Percentiles rank a stretch among this genome's conserved stretches.
Conservation (phyloP, 1,140 invertebrate genomes). For the Carcinoscorpius rotundicauda region DNA sequence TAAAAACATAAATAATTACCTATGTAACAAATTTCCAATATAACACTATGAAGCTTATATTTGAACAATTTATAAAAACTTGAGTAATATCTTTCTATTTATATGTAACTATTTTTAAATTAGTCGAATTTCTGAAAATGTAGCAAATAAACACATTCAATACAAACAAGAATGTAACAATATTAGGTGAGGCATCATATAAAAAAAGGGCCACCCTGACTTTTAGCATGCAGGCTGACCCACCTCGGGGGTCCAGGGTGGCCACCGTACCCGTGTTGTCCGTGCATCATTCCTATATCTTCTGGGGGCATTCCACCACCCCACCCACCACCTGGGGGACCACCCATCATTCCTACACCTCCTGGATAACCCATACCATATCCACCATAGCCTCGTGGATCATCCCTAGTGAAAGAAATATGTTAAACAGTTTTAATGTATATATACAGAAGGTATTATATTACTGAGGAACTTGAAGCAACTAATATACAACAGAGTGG, state of each 20-base stretch:
- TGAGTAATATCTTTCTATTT: too few species aligned
- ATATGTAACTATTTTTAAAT: too few species aligned
- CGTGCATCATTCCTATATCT: conserved; percentile 9
- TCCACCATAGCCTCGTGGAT: conserved; percentile 22
- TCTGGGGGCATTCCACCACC: conserved; percentile 12
- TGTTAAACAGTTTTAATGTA: too few species aligned
- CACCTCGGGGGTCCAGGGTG: conserved; percentile 13
- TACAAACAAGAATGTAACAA: neutral
- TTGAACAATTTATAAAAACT: too few species aligned
- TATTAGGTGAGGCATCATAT: neutral
- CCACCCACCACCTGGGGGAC: conserved; percentile 13
- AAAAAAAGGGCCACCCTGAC: too few species aligned
- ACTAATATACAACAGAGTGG: too few species aligned
- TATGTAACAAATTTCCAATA: too few species aligned
- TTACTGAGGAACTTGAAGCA: too few species aligned
- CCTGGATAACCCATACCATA: conserved; percentile 26
- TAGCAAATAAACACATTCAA: neutral
- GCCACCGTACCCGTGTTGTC: conserved; percentile 5
- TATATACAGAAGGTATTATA: too few species aligned
- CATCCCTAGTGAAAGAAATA: conserved; percentile 21
- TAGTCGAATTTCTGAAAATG: neutral
- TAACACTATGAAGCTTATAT: too few species aligned
- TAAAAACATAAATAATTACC: too few species aligned
- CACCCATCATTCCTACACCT: conserved; percentile 18
- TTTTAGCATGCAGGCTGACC: neutral